Conservation (phyloP, 2,113 vertebrate genomes). For the Sardina pilchardus region DNA sequence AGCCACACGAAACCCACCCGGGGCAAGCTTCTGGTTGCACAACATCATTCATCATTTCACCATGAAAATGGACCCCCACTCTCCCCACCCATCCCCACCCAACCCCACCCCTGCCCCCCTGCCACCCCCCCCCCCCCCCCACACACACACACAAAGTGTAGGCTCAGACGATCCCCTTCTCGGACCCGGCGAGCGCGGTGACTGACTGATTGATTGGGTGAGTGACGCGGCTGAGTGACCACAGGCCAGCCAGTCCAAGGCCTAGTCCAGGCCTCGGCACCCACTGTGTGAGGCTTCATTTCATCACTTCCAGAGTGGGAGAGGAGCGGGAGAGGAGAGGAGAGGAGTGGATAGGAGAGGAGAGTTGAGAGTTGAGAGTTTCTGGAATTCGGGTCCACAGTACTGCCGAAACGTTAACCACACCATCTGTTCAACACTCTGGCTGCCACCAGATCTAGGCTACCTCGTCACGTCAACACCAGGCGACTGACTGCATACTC, state of each 20-base stretch:
- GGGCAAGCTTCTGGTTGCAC: conserved; percentile 57
- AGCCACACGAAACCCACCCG: conserved; percentile 45
- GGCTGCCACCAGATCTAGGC: no score
- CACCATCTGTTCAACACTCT: not conserved
- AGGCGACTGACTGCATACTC: no score
- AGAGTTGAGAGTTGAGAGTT: no score
- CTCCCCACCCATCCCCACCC: no score
- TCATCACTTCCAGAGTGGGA: not conserved
- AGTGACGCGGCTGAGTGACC: not conserved
- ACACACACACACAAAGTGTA: no score
- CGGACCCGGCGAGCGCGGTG: not conserved
- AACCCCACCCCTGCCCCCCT: no score
- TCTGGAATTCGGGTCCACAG: not conserved
- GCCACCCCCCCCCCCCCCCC: not conserved
- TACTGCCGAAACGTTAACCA: not conserved
- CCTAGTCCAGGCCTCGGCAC: not conserved
- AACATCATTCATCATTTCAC: conserved; percentile 40
- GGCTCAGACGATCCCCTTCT: not conserved
- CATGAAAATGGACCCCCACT: not conserved
- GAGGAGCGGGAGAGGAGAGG: no score
- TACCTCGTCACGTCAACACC: no score
- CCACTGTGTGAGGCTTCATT: not conserved
- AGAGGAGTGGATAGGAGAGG: no score
- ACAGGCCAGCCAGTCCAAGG: not conserved
- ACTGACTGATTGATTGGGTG: conserved; percentile 4